phyloP scores from a whole-genome alignment of 64 coral and sea anemone species.

The Hydrozoanthus tunicans region DNA sequence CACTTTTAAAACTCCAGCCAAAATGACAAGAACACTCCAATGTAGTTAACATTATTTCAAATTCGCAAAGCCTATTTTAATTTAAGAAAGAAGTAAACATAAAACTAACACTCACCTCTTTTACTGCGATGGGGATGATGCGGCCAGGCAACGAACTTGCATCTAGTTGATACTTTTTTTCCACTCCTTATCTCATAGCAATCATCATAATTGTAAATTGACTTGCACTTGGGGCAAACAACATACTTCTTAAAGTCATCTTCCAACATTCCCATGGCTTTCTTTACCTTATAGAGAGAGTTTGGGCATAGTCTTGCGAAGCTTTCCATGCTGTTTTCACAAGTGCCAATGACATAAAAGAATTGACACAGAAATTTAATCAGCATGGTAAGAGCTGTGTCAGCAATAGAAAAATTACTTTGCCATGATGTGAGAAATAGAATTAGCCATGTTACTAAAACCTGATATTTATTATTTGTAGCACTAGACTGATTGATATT shows the following conservation, averaged over 20 bases:
- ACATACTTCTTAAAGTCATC: conserved; percentile 61
- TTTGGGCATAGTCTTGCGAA: conserved; percentile 21
- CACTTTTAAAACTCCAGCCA: background rate
- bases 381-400: conserved; percentile 52
- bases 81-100: background rate
- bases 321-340: conserved; percentile 38
- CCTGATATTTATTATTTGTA: conserved; percentile 14
- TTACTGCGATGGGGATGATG: conserved; percentile 51
- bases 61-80: background rate
- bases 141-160: conserved; percentile 54
- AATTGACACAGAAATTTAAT: conserved; percentile 57
- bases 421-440: conserved; percentile 64
- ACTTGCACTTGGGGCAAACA: conserved; percentile 66
- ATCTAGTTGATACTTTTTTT: conserved; percentile 52
- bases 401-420: conserved; percentile 50
- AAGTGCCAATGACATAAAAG: conserved; percentile 50
- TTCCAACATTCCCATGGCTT: conserved; percentile 12
- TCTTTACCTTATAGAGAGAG: conserved; percentile 48
- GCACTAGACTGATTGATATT: background rate
- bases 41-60: background rate
- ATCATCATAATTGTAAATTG: conserved; percentile 37
- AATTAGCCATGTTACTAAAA: conserved; percentile 37
- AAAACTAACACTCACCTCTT: conserved; percentile 11
- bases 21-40: background rate
- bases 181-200: conserved; percentile 54